Evolutionary conservation across 2,888 invertebrate genomes (phyloP), one percentile per base, ranked within the genome.

Genomic region (Heliconius aoede): DNA sequence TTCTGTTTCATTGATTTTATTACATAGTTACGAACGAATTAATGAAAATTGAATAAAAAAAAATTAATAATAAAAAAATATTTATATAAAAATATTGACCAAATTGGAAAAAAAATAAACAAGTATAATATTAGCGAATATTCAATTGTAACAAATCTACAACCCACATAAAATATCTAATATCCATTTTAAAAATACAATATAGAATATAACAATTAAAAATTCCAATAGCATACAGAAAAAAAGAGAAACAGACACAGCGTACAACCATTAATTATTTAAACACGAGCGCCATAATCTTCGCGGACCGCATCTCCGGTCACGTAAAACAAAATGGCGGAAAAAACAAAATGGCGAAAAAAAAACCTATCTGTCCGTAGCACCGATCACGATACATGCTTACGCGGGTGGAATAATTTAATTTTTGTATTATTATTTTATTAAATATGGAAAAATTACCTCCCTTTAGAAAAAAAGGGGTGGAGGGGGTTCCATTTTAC

Each of bases 301-400:
- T 91, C 82, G 86, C 88, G 83, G 84, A 87, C 85, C 83, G 85
- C 83, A 81, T 86, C 89, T 86, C 85, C 84, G 90, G 92, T 93
- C 93, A 93, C 93, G 93, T 93, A 90, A 84, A 86, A 83, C 87
- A 86, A 86, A 91, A 90, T 86, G 88, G 85, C 85, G 86, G 65
- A 86, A 84, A 86, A 89, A 84, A 85, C 11, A 32, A n/a, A 55
- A 51, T n/a, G n/a, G n/a, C n/a, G n/a, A 65, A 32, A 64, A 60
- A 60, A 26, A 60, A 15, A 32, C 36, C 86, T 87, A 90, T 92
- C 92, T 91, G 92, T 86, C 89, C 86, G 83, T 87, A 85, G 86
- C 93, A 93, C 91, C 89, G 91, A 94, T 94, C 90, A 91, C 91
- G 92, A 93, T 94, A 93, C 91, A 88, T 89, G 88, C 84, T 88